Base-by-base conservation (phyloP, 92 coral and sea anemone genomes). In the Paramuricea clavata region DNA sequence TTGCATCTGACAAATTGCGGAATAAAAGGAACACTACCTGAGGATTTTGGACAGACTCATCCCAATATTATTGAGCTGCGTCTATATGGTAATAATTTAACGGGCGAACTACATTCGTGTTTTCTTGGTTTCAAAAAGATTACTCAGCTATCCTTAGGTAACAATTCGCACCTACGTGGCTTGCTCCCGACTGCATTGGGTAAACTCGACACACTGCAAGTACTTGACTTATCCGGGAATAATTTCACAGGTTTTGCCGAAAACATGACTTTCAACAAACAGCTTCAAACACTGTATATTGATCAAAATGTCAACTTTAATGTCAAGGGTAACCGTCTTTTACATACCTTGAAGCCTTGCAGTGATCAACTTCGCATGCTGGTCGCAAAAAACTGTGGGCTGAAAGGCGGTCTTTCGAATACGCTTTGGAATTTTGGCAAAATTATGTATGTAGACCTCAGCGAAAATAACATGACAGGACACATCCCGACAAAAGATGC, bases 101-200 rank as follows among this genome's bases (percentile, higher is more conserved):
- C 43, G 0, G 97, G 95, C 0, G 25, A 28, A 1, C 36, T 94
- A 1, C 62, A 86, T 0, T 16, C 49, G 5, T 67, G 25, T 3
- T 67, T 87, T 34, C 67, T 82, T 5, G 83, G 82, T 33, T 86
- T 92, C 84, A 54, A 76, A n/a, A 87, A 87, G 16, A 70, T 92
- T 26, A 0, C 21, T 12, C 62, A 74, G n/a, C 86, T 94, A 17
- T 80, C 81, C 36, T 76, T 94, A 28, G 92, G 89, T 21, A 69
- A 74, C 6, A 94, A 87, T 59, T 10, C 44, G 44, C 75, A 57
- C 22, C 85, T 94, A 2, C 52, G 60, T 2, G 97, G 95, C 2
- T 86, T 83, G 67, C 88, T 94, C 12, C 97, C 95, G 32, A 89
- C 69, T 50, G 67, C 87, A 8, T 42, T 89, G 0, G 89, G 93